Percentiles rank a stretch among this genome's conserved stretches.
Conservation (phyloP, 2,888 invertebrate genomes). For the Patella caerulea region DNA sequence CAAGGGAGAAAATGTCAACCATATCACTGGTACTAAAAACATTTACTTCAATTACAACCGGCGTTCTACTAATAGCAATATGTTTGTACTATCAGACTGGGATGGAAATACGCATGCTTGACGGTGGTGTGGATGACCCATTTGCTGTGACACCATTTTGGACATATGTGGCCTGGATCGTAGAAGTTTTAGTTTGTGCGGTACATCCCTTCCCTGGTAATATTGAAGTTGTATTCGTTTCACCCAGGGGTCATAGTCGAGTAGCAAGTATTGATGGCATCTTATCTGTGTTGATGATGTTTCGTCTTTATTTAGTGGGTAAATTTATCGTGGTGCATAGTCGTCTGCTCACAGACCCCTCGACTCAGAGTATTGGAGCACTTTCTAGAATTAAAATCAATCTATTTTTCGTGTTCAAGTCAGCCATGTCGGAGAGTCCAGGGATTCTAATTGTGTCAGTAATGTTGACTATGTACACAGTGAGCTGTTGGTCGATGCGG, state of each 20-base stretch:
- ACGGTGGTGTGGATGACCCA: constrained; percentile 54
- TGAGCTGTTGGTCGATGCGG: constrained; percentile 62
- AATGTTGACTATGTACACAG: constrained; percentile 54
- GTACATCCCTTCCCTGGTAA: constrained; percentile 62
- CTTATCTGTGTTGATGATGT: constrained; percentile 59
- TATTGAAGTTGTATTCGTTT: constrained; percentile 40
- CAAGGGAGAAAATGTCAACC: constrained; percentile 36
- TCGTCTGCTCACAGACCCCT: constrained; percentile 54
- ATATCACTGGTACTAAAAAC: constrained; percentile 49
- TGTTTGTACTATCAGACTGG: constrained; percentile 48
- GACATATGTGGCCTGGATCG: constrained; percentile 42
- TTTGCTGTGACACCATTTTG: constrained; percentile 48
- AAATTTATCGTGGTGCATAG: constrained; percentile 61
- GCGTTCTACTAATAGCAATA: constrained; percentile 49
- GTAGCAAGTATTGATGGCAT: constrained; percentile 55
- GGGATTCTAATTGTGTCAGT: constrained; percentile 47
- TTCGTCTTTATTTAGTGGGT: constrained; percentile 58
- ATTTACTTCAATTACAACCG: constrained; percentile 50
- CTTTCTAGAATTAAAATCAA: constrained; percentile 61
- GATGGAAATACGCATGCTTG: constrained; percentile 48
- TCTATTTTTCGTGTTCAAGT: constrained; percentile 60
- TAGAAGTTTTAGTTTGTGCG: constrained; percentile 53
- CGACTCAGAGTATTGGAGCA: constrained; percentile 57
- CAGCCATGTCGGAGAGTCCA: constrained; percentile 55
- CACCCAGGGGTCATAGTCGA: constrained; percentile 38